Conservation (phyloP, 2,888 invertebrate genomes). For the Eupeodes latifasciatus region DNA sequence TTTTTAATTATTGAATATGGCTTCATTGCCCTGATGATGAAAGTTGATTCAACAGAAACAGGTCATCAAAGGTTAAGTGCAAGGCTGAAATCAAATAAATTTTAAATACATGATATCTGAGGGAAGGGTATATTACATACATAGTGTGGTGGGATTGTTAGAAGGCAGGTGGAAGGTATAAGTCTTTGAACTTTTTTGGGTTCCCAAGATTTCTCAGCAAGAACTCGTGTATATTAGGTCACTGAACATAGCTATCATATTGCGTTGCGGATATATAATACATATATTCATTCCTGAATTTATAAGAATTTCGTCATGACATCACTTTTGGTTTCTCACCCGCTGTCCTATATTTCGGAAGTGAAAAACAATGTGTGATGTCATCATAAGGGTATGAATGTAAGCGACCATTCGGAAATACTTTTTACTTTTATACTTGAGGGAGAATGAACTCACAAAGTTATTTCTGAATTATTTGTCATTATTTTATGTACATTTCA, state of each 20-base stretch:
- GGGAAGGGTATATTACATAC: neutral
- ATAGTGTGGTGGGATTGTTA: neutral
- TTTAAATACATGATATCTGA: neutral
- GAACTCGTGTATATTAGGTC: constrained; percentile 3
- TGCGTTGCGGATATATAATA: neutral
- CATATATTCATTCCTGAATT: neutral
- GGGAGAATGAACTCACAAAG: constrained; percentile 1
- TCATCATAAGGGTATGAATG: neutral
- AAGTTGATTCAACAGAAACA: constrained; percentile 20
- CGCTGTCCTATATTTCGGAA: neutral
- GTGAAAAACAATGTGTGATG: constrained; percentile 18
- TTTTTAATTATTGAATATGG: constrained; percentile 46
- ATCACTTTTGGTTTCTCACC: constrained; percentile 14
- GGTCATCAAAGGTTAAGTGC: constrained; percentile 71
- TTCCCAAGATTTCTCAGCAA: neutral
- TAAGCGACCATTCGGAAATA: neutral
- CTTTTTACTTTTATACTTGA: neutral
- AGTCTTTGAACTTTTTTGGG: constrained; percentile 22
- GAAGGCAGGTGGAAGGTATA: neutral
- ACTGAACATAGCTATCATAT: neutral
- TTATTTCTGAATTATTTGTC: neutral
- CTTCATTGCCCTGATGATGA: constrained; percentile 49
- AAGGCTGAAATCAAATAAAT: constrained; percentile 51
- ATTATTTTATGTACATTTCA: neutral
- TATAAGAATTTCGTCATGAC: neutral